Percentiles rank a stretch among this genome's conserved stretches.
phyloP scores from a whole-genome alignment of 2,797 vertebrate species.

The Adrianichthys oophorus region DNA sequence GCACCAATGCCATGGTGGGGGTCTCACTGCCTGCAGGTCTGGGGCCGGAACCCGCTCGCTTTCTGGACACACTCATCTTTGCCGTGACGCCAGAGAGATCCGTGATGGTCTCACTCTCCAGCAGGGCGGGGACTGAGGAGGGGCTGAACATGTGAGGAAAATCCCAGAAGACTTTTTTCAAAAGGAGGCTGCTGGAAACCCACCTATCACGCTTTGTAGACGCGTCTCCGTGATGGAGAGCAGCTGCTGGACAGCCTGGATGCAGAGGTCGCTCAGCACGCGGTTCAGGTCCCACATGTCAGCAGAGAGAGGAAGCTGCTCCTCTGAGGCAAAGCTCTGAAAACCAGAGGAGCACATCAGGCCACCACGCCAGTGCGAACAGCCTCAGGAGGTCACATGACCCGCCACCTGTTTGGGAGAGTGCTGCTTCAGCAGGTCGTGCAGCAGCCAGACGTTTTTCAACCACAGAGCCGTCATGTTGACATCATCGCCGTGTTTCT shows the following conservation, averaged over 20 bases:
- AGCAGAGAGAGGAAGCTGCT: conserved; percentile 51
- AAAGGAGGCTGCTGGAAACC: background rate
- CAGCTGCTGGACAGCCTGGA: conserved; percentile 86
- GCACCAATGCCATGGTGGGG: conserved; percentile 69
- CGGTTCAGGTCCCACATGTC: conserved; percentile 64
- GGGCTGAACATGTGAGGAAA: background rate
- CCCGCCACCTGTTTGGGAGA: conserved; percentile 59
- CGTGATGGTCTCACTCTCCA: conserved; percentile 82
- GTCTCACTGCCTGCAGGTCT: conserved; percentile 25
- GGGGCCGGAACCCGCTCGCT: conserved; percentile 66
- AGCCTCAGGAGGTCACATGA: background rate
- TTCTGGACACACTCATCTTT: conserved; percentile 50
- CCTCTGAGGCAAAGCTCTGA: conserved; percentile 42
- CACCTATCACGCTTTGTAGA: conserved; percentile 79
- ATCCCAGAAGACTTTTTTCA: no score
- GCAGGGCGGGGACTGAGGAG: conserved; percentile 73
- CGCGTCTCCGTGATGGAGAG: conserved; percentile 69
- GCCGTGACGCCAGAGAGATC: conserved; percentile 57
- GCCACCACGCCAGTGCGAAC: background rate
- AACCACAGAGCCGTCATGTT: conserved; percentile 78
- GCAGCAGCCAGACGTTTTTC: conserved; percentile 74
- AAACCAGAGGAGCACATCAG: conserved; percentile 3
- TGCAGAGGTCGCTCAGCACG: conserved; percentile 73
- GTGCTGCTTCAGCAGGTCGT: conserved; percentile 79
- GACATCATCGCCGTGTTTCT: conserved; percentile 76